Percentiles rank a stretch among this genome's conserved stretches.
Evolutionary conservation across 2,113 vertebrate species (phyloP).

Genomic region (Callocephalon fimbriatum): DNA sequence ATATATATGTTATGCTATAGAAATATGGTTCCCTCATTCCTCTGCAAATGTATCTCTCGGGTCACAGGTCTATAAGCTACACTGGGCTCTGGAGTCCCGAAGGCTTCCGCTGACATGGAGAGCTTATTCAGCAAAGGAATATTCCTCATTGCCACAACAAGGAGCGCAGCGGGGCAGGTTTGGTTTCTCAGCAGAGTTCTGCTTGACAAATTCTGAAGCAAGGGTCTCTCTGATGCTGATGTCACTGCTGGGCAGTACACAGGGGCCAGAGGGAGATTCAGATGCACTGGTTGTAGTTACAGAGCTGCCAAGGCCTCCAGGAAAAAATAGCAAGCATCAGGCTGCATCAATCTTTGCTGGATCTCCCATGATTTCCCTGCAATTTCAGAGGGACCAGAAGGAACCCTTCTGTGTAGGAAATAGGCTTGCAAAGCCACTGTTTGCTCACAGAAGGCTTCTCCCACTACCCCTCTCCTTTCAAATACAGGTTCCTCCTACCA

Average conservation of each 20-base stretch:
- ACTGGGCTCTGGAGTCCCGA: not conserved
- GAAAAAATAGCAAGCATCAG: conserved; percentile 35
- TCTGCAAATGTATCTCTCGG: not conserved
- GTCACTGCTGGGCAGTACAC: conserved; percentile 2
- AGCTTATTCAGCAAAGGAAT: not conserved
- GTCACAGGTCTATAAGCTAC: not conserved
- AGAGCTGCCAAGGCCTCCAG: conserved; percentile 26
- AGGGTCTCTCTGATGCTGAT: not conserved
- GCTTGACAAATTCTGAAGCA: conserved; percentile 43
- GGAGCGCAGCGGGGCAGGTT: not conserved
- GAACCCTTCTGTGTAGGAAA: conserved; percentile 2
- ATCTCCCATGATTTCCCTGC: not conserved
- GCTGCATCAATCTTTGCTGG: conserved; percentile 31
- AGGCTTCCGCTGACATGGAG: not conserved
- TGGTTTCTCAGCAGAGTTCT: conserved; percentile 47
- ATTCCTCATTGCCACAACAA: not conserved
- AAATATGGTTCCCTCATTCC: conserved; percentile 36
- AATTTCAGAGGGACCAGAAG: conserved; percentile 23
- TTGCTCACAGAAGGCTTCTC: not conserved
- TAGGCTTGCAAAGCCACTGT: not conserved
- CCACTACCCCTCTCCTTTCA: not conserved
- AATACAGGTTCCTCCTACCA: not conserved
- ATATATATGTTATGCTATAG: conserved; percentile 20
- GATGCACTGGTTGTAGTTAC: conserved; percentile 29
- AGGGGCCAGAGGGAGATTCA: conserved; percentile 32